These are phyloP conservation scores for Cephus nigrinus DNA, from an alignment of 2,888 invertebrate genomes.

Conservation along the genomic window DNA sequence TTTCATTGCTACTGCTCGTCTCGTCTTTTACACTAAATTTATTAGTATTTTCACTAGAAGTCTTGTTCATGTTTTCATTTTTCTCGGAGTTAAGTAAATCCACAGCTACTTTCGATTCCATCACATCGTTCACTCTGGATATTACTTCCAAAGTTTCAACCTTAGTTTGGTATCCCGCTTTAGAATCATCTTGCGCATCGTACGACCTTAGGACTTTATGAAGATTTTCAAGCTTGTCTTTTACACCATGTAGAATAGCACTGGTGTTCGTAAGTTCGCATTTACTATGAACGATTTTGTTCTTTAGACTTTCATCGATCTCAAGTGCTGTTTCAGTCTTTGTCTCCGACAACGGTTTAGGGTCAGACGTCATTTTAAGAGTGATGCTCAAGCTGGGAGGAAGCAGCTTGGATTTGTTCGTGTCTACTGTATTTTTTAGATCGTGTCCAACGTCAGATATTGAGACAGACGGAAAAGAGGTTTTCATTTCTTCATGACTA, in stretches of 20 bases:
- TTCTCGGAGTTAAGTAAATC: not conserved
- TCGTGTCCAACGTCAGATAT: not conserved
- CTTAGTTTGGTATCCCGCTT: not conserved
- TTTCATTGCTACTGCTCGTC: not conserved
- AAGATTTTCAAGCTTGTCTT: conserved; percentile 43
- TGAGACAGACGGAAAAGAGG: not conserved
- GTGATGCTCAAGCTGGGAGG: conserved; percentile 28
- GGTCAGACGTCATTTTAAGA: conserved; percentile 8
- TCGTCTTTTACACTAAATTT: not conserved
- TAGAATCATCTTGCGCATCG: conserved; percentile 19
- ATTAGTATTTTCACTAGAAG: not conserved
- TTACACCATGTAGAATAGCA: conserved; percentile 42
- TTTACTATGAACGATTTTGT: not conserved
- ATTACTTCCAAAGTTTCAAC: not conserved
- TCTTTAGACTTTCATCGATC: not conserved
- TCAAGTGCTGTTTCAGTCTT: not conserved
- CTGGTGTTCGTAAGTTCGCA: conserved; percentile 4
- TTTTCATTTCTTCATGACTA: not conserved
- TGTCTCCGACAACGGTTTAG: not conserved
- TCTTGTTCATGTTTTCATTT: not conserved
- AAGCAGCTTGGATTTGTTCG: conserved; percentile 9
- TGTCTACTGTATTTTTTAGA: not conserved
- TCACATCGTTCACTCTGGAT: not conserved
- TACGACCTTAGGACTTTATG: conserved; percentile 42
- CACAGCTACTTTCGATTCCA: not conserved